phyloP scores from a whole-genome alignment of 1,140 invertebrate species.

The Penaeus vannamei region DNA sequence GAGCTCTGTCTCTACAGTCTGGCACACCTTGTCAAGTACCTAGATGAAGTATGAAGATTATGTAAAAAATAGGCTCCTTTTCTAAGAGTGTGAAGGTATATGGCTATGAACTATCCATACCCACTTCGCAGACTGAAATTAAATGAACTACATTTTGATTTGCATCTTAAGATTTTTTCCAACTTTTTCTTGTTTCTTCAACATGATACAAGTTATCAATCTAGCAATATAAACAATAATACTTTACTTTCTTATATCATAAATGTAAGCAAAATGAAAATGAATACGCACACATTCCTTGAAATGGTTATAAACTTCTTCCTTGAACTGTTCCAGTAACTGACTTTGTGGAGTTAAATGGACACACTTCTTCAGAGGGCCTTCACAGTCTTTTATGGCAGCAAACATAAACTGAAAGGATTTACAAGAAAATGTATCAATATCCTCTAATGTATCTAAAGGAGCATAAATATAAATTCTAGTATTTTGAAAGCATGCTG shows the following conservation, averaged over 20 bases:
- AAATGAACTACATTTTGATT: no score
- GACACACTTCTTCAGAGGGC: slow-evolving; percentile 70
- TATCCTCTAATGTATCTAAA: slow-evolving; percentile 67
- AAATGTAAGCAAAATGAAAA: background rate
- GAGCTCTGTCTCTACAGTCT: slow-evolving; percentile 91
- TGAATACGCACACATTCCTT: slow-evolving; percentile 70
- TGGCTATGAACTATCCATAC: no score
- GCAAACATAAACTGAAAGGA: slow-evolving; percentile 77
- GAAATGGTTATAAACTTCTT: slow-evolving; percentile 72
- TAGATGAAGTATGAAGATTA: background rate
- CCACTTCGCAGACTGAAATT: no score
- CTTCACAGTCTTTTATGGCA: slow-evolving; percentile 78
- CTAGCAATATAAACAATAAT: no score
- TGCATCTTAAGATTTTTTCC: no score
- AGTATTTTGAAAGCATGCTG: no score
- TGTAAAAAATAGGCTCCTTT: no score
- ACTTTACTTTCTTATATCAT: no score
- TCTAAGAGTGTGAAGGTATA: no score
- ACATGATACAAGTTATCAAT: no score
- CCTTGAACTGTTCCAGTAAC: slow-evolving; percentile 71
- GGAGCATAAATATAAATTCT: no score
- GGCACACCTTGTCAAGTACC: slow-evolving; percentile 83
- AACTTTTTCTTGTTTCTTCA: no score
- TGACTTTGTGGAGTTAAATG: slow-evolving; percentile 71
- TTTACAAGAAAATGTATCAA: slow-evolving; percentile 72